Evolutionary conservation across 1,140 invertebrate genomes (phyloP).

Genomic region (Copidosoma floridanum): DNA sequence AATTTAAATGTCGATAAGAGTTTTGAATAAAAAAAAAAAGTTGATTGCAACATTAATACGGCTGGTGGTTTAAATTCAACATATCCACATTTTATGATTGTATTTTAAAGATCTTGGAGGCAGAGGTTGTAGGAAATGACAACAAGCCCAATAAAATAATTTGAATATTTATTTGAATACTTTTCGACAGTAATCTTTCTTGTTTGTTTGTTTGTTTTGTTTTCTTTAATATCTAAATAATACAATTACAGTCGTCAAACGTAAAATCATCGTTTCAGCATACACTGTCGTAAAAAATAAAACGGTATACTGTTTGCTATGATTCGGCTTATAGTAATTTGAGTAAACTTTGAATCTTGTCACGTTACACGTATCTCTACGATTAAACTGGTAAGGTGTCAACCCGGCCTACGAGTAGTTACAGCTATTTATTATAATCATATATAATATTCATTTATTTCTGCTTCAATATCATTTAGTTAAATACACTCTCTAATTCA

Average conservation of each 20-base stretch:
- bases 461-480: no score
- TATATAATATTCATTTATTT: no score
- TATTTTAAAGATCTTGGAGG: neutral
- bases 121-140: neutral
- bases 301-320: no score
- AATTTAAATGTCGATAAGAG: no score
- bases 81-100: conserved; percentile 11
- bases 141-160: conserved; percentile 25
- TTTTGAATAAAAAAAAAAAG: no score
- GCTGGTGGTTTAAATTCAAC: no score
- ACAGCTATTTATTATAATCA: no score
- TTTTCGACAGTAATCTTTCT: conserved; percentile 5
- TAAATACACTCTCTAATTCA: conserved; percentile 10
- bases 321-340: conserved; percentile 4
- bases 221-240: conserved; percentile 13
- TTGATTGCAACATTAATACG: no score
- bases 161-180: conserved; percentile 17
- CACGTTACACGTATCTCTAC: no score
- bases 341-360: neutral
- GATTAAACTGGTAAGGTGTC: no score
- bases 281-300: conserved; percentile 9
- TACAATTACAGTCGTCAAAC: no score
- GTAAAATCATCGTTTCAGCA: conserved; percentile 10
- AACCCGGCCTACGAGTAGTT: conserved; percentile 9
- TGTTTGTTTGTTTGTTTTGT: no score